phyloP scores from a whole-genome alignment of 2,797 vertebrate species.

The Micromesistius poutassou region DNA sequence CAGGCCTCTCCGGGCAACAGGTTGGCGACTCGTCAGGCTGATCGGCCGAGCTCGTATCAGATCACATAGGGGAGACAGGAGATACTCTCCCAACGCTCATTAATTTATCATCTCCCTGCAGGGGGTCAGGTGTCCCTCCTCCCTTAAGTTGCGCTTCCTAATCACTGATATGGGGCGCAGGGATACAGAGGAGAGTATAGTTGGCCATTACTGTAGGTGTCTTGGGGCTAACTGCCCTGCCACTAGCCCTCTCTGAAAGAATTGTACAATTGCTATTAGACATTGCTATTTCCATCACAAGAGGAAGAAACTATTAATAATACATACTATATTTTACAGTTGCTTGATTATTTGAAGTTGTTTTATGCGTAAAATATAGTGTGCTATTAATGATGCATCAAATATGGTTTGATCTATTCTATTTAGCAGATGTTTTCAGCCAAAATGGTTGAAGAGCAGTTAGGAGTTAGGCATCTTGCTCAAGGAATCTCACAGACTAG shows the following conservation, averaged over 20 bases:
- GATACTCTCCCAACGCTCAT: conserved; percentile 62
- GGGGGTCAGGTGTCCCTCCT: conserved; percentile 58
- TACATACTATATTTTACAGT: no score
- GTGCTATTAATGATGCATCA: neutral
- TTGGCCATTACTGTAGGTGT: neutral
- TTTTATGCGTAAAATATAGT: neutral
- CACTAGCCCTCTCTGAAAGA: neutral
- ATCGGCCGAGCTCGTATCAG: conserved; percentile 54
- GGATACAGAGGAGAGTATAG: conserved; percentile 14
- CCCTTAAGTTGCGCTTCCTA: conserved; percentile 46
- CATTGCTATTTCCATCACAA: neutral
- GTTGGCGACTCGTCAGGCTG: conserved; percentile 33
- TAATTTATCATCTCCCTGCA: conserved; percentile 61
- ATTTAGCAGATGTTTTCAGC: no score
- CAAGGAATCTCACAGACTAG: neutral
- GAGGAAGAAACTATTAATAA: neutral
- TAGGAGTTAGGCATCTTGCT: no score
- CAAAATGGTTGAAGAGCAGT: no score
- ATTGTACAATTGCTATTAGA: neutral
- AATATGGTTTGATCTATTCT: no score
- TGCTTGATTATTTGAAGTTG: neutral
- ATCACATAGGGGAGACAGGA: conserved; percentile 55
- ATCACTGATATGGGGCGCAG: conserved; percentile 42
- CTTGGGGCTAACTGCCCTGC: neutral
- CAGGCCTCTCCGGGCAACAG: conserved; percentile 8